These are phyloP conservation scores for Callithrix jacchus DNA, from an alignment of 2,113 vertebrate genomes.

Conservation along the genomic window DNA sequence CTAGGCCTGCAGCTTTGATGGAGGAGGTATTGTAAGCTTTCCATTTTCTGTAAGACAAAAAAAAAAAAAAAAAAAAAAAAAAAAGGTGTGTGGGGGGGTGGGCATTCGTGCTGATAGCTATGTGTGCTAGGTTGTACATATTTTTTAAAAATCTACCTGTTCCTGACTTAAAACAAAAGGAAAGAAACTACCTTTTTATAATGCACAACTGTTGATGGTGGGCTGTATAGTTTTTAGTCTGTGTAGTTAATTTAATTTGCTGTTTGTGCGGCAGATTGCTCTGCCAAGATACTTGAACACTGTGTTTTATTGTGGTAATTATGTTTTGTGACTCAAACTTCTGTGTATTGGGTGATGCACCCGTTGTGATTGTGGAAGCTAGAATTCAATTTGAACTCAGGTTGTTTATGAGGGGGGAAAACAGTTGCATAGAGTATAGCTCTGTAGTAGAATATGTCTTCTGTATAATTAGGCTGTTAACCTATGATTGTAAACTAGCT, in stretches of 20 bases:
- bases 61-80: constrained; percentile 32
- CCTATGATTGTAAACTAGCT: constrained; percentile 83
- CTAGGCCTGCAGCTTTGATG: constrained; percentile 75
- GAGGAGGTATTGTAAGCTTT: constrained; percentile 85
- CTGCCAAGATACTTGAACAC: constrained; percentile 88
- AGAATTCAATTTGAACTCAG: constrained; percentile 91
- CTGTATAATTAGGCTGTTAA: constrained; percentile 85
- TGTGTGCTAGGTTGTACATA: constrained; percentile 82
- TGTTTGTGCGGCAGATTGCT: constrained; percentile 84
- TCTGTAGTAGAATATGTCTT: constrained; percentile 86
- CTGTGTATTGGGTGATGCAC: constrained; percentile 87
- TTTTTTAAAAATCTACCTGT: constrained; percentile 86
- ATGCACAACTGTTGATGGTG: constrained; percentile 91
- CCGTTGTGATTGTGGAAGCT: constrained; percentile 88
- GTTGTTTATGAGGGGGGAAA: constrained; percentile 85
- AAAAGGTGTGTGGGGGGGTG: constrained; percentile 40
- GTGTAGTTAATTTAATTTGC: constrained; percentile 90
- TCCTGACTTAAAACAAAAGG: constrained; percentile 77
- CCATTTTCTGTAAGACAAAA: constrained; percentile 80
- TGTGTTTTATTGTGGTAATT: constrained; percentile 91
- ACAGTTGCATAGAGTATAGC: constrained; percentile 86
- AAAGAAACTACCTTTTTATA: constrained; percentile 92
- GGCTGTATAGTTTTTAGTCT: constrained; percentile 87
- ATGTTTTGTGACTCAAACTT: constrained; percentile 93
- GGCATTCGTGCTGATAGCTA: constrained; percentile 81